Conservation (phyloP, 1,140 invertebrate genomes). For the Leptopilina clavipes region DNA sequence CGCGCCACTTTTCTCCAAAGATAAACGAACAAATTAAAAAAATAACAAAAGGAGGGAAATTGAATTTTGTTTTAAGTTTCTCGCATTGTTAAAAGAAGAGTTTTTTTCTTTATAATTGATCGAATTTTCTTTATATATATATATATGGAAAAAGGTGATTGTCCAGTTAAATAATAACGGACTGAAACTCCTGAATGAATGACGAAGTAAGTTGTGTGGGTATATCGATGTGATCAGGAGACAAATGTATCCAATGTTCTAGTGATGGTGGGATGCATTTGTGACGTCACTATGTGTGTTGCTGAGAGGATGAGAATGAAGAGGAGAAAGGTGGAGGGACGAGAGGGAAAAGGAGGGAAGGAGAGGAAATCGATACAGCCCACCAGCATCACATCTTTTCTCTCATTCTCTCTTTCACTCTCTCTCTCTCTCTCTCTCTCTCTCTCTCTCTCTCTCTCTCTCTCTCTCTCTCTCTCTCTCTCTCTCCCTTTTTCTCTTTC, state of each 20-base stretch:
- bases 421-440: conserved; percentile 34
- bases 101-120: background rate
- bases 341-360: conserved; percentile 49
- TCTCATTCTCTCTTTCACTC: conserved; percentile 48
- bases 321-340: conserved; percentile 47
- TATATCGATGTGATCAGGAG: conserved; percentile 47
- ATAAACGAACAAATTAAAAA: too few relatives aligned
- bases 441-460: conserved; percentile 41
- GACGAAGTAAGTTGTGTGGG: conserved; percentile 41
- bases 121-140: background rate
- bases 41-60: too few relatives aligned
- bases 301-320: conserved; percentile 42
- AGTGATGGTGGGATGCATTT: conserved; percentile 52
- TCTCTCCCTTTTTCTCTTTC: conserved; percentile 42
- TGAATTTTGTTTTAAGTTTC: too few relatives aligned
- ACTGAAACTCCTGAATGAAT: conserved; percentile 58
- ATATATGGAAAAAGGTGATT: conserved; percentile 57
- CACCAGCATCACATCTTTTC: conserved; percentile 56
- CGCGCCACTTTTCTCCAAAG: too few relatives aligned
- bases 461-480: conserved; percentile 36
- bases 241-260: conserved; percentile 54
- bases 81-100: too few relatives aligned
- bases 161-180: conserved; percentile 63
- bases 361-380: conserved; percentile 68
- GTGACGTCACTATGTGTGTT: conserved; percentile 62